Percentiles rank a stretch among this genome's conserved stretches.
Evolutionary conservation across 1,140 invertebrate genomes (phyloP).

Genomic region (Drosophila aff.): DNA sequence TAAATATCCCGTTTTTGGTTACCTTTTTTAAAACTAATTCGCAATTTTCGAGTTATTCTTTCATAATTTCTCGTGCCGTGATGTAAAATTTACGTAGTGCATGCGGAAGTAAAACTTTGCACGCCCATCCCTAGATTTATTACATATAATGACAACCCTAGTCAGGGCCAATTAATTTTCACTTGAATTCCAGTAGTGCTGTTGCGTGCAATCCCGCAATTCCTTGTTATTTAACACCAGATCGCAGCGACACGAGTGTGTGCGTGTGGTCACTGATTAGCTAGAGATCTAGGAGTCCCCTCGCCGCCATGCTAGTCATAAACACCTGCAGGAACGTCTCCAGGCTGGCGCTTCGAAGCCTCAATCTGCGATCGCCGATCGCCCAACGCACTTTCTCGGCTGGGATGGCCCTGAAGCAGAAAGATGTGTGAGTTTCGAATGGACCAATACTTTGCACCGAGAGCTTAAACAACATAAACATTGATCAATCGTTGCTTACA

Average conservation of each 20-base stretch:
- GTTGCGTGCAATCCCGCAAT: constrained; percentile 10
- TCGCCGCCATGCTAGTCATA: constrained; percentile 59
- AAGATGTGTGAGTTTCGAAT: constrained; percentile 67
- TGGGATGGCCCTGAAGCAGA: constrained; percentile 53
- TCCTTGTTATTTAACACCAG: constrained; percentile 29
- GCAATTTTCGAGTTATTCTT: background rate
- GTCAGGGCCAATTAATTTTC: constrained; percentile 12
- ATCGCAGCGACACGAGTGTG: constrained; percentile 39
- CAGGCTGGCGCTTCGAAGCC: constrained; percentile 53
- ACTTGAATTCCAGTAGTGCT: constrained; percentile 7
- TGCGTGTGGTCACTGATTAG: constrained; percentile 40
- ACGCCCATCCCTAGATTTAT: background rate
- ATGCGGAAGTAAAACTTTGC: background rate
- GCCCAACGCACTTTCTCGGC: constrained; percentile 70
- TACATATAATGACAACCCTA: constrained; percentile 1
- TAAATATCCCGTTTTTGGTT: background rate
- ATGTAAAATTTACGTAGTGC: background rate
- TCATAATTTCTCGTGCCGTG: background rate
- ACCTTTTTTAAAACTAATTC: background rate
- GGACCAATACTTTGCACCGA: background rate
- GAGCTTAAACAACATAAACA: constrained; percentile 15
- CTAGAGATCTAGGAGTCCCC: constrained; percentile 24
- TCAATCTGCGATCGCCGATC: constrained; percentile 36
- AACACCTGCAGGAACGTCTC: constrained; percentile 63
- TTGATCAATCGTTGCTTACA: constrained; percentile 77